These are phyloP conservation scores for Petrocephalus zakoni DNA, from an alignment of 2,113 vertebrate genomes.

Conservation along the genomic window DNA sequence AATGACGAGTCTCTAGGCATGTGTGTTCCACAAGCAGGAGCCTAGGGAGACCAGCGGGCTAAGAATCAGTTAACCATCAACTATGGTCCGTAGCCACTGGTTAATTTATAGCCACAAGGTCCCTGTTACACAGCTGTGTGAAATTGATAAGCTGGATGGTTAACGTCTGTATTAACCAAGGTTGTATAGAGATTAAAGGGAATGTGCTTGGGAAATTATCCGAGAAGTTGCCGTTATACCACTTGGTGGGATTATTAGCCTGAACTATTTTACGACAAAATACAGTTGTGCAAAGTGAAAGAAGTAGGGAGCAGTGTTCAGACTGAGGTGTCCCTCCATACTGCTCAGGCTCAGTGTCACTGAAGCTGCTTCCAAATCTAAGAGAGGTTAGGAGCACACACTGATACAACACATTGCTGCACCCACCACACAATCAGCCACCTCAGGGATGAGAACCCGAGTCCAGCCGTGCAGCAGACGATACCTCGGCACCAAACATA, in stretches of 20 bases:
- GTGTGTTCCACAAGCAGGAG: not conserved
- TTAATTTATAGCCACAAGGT: conserved; percentile 1
- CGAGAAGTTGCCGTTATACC: not conserved
- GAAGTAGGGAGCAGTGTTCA: not conserved
- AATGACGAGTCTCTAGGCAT: not conserved
- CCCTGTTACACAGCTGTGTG: not conserved
- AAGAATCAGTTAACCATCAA: conserved; percentile 3
- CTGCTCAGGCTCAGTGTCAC: not conserved
- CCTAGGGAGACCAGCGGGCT: not conserved
- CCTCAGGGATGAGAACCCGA: too few species aligned
- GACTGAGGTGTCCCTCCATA: not conserved
- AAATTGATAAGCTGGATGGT: not conserved
- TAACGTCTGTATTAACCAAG: not conserved
- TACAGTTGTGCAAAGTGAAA: not conserved
- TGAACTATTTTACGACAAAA: not conserved
- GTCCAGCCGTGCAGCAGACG: too few species aligned
- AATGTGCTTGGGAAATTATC: not conserved
- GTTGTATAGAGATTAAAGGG: not conserved
- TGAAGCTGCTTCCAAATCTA: not conserved
- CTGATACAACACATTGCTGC: too few species aligned
- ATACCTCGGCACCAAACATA: too few species aligned
- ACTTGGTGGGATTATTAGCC: not conserved
- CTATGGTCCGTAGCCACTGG: not conserved
- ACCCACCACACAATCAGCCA: too few species aligned
- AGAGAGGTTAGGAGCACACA: too few species aligned